phyloP scores from a whole-genome alignment of 1,140 invertebrate genomes.

The Diorhabda elongata region DNA sequence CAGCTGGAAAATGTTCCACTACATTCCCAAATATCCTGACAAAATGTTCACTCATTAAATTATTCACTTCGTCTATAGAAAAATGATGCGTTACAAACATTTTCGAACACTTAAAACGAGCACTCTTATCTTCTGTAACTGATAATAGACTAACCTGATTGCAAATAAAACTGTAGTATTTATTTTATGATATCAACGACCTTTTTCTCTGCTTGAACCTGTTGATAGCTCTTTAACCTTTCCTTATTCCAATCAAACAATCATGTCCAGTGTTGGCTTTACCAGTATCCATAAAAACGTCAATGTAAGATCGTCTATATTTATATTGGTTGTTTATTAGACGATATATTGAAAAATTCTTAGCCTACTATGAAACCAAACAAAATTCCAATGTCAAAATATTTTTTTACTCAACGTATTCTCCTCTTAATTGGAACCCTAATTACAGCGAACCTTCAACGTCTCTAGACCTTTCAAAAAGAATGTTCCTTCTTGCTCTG shows the following conservation, averaged over 20 bases:
- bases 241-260: neutral
- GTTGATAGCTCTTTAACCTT: constrained; percentile 2
- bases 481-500: too few species aligned
- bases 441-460: too few species aligned
- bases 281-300: too few species aligned
- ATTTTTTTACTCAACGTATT: too few species aligned
- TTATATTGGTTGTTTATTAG: too few species aligned
- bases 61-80: constrained; percentile 52
- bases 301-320: too few species aligned
- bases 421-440: too few species aligned
- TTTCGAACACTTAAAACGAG: neutral
- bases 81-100: constrained; percentile 23
- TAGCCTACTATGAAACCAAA: too few species aligned
- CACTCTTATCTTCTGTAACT: neutral
- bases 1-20: constrained; percentile 58
- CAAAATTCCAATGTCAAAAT: too few species aligned
- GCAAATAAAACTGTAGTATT: neutral
- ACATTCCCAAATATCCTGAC: constrained; percentile 60
- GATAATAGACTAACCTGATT: neutral
- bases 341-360: too few species aligned
- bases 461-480: too few species aligned
- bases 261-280: too few species aligned
- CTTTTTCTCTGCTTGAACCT: neutral
- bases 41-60: constrained; percentile 54
- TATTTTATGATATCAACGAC: neutral